phyloP scores from a whole-genome alignment of 2,888 invertebrate genomes.

The Eulithis prunata region DNA sequence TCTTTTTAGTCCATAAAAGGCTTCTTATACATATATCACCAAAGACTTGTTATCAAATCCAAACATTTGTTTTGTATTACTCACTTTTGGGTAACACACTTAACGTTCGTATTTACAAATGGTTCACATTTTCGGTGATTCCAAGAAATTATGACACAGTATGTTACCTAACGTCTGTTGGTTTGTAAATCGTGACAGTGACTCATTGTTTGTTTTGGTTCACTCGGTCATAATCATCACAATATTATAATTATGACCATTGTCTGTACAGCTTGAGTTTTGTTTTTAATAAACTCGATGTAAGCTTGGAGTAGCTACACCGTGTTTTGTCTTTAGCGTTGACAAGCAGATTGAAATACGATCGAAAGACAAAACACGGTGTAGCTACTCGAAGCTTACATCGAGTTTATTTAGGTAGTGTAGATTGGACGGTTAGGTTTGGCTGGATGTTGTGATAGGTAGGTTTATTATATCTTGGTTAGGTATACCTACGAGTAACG shows the following conservation, averaged over 20 bases:
- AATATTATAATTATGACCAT: not conserved
- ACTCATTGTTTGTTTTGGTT: slow-evolving; percentile 19
- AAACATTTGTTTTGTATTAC: slow-evolving; percentile 18
- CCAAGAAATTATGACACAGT: slow-evolving; percentile 4
- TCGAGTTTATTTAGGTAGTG: too few species aligned
- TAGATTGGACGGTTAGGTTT: too few species aligned
- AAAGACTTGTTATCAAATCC: slow-evolving; percentile 16
- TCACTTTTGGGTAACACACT: slow-evolving; percentile 6
- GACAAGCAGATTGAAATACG: too few species aligned
- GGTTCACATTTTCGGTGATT: not conserved
- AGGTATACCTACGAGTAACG: too few species aligned
- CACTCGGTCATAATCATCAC: not conserved
- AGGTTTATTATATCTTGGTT: too few species aligned
- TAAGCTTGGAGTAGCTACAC: too few species aligned
- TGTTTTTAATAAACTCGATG: too few species aligned
- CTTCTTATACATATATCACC: too few species aligned
- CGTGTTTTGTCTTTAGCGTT: too few species aligned
- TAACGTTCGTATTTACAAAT: slow-evolving; percentile 2
- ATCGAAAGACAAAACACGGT: too few species aligned
- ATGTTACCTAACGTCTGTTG: slow-evolving; percentile 7
- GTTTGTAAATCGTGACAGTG: slow-evolving; percentile 2
- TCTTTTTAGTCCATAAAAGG: slow-evolving; percentile 14
- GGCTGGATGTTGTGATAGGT: too few species aligned
- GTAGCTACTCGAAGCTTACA: too few species aligned
- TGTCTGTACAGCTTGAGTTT: not conserved